phyloP scores from a whole-genome alignment of 2,797 vertebrate species.

The Sternotherus odoratus region DNA sequence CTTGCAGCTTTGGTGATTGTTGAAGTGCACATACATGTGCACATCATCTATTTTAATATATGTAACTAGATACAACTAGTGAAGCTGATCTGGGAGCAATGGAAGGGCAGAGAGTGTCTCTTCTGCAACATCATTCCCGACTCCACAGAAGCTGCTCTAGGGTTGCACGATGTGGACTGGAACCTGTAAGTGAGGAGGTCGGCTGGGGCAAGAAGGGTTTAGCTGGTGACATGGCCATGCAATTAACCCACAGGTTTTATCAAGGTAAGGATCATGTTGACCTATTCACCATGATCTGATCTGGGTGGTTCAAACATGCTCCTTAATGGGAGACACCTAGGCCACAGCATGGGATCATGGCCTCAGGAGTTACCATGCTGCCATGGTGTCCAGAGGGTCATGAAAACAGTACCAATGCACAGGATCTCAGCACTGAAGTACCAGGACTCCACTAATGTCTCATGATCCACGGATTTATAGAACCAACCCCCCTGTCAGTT shows the following conservation, averaged over 20 bases:
- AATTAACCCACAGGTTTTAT: not conserved
- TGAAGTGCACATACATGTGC: not conserved
- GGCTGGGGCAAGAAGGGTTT: not conserved
- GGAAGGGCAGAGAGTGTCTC: not conserved
- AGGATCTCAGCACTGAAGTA: not conserved
- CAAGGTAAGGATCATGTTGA: not conserved
- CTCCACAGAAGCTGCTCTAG: not conserved
- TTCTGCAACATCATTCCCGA: not conserved
- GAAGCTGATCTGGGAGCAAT: not conserved
- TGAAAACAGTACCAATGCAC: not conserved
- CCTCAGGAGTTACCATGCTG: not conserved
- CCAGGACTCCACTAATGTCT: fast-evolving
- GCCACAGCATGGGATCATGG: not conserved
- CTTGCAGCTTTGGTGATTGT: not conserved
- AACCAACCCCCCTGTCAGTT: not conserved
- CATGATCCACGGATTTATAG: not conserved
- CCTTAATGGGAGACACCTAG: not conserved
- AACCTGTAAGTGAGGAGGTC: not conserved
- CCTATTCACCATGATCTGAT: not conserved
- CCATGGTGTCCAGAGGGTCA: not conserved
- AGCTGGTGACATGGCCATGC: not conserved
- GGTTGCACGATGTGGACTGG: not conserved
- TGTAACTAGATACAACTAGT: not conserved
- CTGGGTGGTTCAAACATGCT: not conserved
- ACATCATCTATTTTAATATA: not conserved